A percentile compares a stretch with the other conserved stretches of the same genome.
These are phyloP conservation scores for Pammene aurita DNA, from an alignment of 2,888 invertebrate genomes.

Conservation along the genomic window DNA sequence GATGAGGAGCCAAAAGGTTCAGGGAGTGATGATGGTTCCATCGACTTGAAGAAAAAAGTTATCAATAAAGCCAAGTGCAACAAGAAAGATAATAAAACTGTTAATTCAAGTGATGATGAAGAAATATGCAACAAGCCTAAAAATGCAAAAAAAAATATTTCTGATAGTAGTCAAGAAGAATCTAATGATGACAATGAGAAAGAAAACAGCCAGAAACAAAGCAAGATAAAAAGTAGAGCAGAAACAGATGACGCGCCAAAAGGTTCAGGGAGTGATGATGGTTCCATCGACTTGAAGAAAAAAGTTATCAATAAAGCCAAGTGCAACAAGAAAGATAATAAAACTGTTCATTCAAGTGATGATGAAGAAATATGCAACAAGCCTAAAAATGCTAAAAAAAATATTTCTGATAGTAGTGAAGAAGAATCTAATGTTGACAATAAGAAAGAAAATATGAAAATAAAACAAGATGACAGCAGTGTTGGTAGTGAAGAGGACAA, in stretches of 20 bases:
- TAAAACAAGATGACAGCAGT: neutral
- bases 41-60: too few species aligned
- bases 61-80: too few species aligned
- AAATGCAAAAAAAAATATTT: too few species aligned
- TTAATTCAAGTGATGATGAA: too few species aligned
- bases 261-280: neutral
- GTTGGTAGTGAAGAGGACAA: neutral
- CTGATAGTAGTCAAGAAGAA: neutral
- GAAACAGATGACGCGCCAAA: constrained; percentile 6
- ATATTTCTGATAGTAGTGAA: neutral
- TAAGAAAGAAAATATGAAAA: neutral
- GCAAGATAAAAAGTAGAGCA: neutral
- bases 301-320: constrained; percentile 25
- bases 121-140: too few species aligned
- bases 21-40: too few species aligned
- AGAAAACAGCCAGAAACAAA: neutral
- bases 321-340: constrained; percentile 20
- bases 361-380: constrained; percentile 16
- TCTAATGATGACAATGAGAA: neutral
- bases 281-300: constrained; percentile 25
- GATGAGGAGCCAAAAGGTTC: too few species aligned
- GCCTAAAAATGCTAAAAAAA: constrained; percentile 6
- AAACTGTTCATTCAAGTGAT: constrained; percentile 29
- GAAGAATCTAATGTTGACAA: neutral
- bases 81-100: too few species aligned